Evolutionary conservation across 2,888 invertebrate genomes (phyloP).

Genomic region (Drosophila algonquin): DNA sequence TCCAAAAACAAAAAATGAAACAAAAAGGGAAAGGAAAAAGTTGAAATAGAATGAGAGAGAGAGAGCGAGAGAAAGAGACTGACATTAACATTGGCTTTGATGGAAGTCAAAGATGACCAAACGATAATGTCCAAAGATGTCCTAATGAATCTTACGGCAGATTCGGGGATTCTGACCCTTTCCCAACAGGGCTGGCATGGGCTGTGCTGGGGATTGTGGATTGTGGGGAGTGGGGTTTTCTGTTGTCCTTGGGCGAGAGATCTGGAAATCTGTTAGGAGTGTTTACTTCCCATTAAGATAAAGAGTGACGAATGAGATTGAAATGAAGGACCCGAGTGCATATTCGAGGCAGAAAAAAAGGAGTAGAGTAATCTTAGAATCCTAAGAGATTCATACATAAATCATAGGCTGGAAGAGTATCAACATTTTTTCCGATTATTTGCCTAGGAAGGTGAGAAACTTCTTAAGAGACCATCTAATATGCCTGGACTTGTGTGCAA

Average conservation of each 20-base stretch:
- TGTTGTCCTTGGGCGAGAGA: constrained; percentile 24
- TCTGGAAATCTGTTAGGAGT: constrained; percentile 21
- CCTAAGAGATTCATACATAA: neutral
- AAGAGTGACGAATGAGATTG: constrained; percentile 31
- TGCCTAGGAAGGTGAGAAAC: too few species aligned
- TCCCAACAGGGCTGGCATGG: constrained; percentile 22
- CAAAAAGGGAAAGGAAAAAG: constrained; percentile 23
- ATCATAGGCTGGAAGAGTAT: neutral
- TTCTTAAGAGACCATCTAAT: too few species aligned
- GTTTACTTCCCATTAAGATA: constrained; percentile 25
- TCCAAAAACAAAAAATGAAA: constrained; percentile 7
- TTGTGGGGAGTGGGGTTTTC: constrained; percentile 22
- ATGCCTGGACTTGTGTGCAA: neutral
- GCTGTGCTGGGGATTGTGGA: constrained; percentile 27
- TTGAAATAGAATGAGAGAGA: constrained; percentile 15
- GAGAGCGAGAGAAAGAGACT: constrained; percentile 5
- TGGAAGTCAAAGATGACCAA: constrained; percentile 72
- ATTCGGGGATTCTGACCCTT: constrained; percentile 1
- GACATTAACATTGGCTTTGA: constrained; percentile 68
- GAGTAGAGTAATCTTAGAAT: neutral
- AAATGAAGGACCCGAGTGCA: constrained; percentile 2
- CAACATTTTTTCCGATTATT: too few species aligned
- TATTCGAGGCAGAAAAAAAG: neutral
- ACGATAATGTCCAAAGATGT: constrained; percentile 64
- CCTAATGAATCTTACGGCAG: constrained; percentile 64